Conservation (phyloP, 2,888 invertebrate genomes). For the Galerucella calmariensis region DNA sequence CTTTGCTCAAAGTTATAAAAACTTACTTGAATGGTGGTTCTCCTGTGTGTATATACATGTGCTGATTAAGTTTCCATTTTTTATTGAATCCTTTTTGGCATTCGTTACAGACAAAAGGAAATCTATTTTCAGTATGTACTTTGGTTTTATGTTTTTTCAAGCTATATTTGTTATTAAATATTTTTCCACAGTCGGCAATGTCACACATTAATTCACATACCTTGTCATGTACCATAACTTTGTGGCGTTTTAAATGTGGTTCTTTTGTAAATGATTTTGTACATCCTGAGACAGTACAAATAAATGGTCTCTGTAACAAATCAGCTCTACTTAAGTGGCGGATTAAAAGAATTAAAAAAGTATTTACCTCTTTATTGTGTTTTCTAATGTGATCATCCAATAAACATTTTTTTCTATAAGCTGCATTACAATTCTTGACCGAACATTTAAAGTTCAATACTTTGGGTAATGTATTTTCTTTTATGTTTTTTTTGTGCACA, state of each 20-base stretch:
- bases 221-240: conserved; percentile 46
- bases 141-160: conserved; percentile 54
- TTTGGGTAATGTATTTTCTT: background rate
- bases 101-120: conserved; percentile 49
- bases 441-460: conserved; percentile 29
- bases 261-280: conserved; percentile 53
- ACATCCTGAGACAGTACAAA: conserved; percentile 50
- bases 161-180: conserved; percentile 53
- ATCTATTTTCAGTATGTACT: conserved; percentile 43
- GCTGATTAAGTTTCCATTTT: conserved; percentile 52
- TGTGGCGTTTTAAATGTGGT: conserved; percentile 54
- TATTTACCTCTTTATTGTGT: conserved; percentile 41
- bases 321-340: background rate
- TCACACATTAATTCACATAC: conserved; percentile 45
- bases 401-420: conserved; percentile 33
- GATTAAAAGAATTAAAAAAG: background rate
- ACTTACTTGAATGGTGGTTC: conserved; percentile 48
- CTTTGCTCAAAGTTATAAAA: background rate
- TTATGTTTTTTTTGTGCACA: background rate
- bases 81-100: conserved; percentile 54
- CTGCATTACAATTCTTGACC: conserved; percentile 33
- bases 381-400: conserved; percentile 40
- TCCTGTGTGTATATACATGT: conserved; percentile 48
- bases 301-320: conserved; percentile 50
- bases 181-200: conserved; percentile 48